Evolutionary conservation across 2,797 vertebrate genomes (phyloP).

Genomic region (Galagoides demidoff): DNA sequence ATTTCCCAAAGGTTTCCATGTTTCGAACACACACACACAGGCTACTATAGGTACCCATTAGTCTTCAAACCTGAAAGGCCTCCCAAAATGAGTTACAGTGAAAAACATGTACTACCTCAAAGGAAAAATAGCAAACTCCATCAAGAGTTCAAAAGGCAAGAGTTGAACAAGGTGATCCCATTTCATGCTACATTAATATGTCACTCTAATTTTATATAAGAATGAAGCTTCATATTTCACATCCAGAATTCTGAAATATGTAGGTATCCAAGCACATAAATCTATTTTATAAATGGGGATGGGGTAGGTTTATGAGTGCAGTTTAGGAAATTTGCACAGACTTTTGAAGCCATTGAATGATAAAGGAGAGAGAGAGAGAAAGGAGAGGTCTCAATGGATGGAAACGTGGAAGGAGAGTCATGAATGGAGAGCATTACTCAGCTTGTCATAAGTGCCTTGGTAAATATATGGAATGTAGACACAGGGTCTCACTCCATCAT

Average conservation of each 20-base stretch:
- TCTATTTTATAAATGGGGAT: slow-evolving; percentile 46
- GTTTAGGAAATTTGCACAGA: neutral
- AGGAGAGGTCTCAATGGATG: neutral
- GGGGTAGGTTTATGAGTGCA: neutral
- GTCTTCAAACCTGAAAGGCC: slow-evolving; percentile 63
- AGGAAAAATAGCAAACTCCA: slow-evolving; percentile 65
- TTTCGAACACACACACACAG: slow-evolving; percentile 59
- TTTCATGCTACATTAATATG: slow-evolving; percentile 84
- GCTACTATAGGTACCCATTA: slow-evolving; percentile 3
- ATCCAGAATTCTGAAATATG: slow-evolving; percentile 61
- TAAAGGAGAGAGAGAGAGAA: neutral
- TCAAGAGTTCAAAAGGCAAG: slow-evolving; percentile 68
- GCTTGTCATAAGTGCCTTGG: neutral
- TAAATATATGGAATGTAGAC: neutral
- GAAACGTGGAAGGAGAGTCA: neutral
- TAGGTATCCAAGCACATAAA: slow-evolving; percentile 73
- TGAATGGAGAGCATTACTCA: neutral
- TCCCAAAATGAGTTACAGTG: slow-evolving; percentile 60
- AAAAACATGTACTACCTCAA: slow-evolving; percentile 43
- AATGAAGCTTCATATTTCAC: slow-evolving; percentile 70
- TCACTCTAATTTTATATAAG: slow-evolving; percentile 79
- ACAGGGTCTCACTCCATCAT: neutral
- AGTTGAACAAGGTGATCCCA: slow-evolving; percentile 79
- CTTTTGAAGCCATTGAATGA: neutral
- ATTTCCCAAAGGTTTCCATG: slow-evolving; percentile 69